Percentiles rank a stretch among this genome's conserved stretches.
These are phyloP conservation scores for Archilochus colubris DNA, from an alignment of 2,113 vertebrate species.

Conservation along the genomic window DNA sequence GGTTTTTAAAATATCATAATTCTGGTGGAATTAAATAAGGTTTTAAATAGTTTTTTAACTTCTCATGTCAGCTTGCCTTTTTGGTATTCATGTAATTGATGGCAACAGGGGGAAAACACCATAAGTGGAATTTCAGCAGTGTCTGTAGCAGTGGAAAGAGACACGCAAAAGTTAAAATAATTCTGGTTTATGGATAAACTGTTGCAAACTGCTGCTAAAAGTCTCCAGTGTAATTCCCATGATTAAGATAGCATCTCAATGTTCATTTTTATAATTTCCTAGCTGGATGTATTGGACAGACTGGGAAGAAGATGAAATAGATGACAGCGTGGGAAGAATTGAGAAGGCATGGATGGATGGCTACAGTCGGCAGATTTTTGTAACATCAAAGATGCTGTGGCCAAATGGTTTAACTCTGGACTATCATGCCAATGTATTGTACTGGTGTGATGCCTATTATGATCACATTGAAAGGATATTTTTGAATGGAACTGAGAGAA, in stretches of 20 bases:
- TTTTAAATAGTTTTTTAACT: neutral
- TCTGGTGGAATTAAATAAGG: conserved; percentile 37
- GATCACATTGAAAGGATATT: conserved; percentile 97
- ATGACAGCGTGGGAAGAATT: conserved; percentile 95
- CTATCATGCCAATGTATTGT: conserved; percentile 84
- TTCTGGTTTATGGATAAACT: neutral
- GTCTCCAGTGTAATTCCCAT: neutral
- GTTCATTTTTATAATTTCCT: conserved; percentile 45
- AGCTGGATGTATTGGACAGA: conserved; percentile 99
- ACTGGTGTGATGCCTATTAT: conserved; percentile 99
- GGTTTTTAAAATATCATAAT: neutral
- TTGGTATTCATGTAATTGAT: conserved; percentile 1
- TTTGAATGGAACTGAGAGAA: conserved; percentile 93
- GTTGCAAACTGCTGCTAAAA: neutral
- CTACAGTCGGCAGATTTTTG: conserved; percentile 89
- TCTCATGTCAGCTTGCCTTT: neutral
- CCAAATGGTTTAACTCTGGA: conserved; percentile 97
- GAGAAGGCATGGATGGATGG: conserved; percentile 99
- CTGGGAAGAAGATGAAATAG: conserved; percentile 98
- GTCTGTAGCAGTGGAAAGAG: neutral
- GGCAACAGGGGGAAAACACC: neutral
- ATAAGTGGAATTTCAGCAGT: neutral
- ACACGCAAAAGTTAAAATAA: neutral
- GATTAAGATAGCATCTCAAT: neutral
- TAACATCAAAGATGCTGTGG: conserved; percentile 98